Evolutionary conservation across 2,888 invertebrate genomes (phyloP), one percentile per base, ranked within the genome.

Genomic region (Lasioglossum vierecki): DNA sequence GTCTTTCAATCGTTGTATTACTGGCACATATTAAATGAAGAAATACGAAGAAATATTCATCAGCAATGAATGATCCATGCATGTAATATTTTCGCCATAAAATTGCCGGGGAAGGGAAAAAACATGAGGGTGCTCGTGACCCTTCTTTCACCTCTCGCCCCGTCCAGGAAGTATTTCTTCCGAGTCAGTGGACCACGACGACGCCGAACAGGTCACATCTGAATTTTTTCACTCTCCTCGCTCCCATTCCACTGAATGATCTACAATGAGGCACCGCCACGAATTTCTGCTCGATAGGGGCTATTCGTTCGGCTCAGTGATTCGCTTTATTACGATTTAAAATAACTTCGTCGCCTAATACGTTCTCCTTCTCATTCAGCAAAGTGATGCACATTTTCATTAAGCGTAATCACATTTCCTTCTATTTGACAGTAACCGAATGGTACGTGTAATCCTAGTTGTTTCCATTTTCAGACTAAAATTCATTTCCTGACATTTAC

Each of bases 131-230:
- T n/a, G 66, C 39, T 30, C 71, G 53, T 35, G 82, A 86, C 85
- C 85, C 85, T 84, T 79, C 83, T 26, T 78, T 60, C n/a, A 78
- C 78, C 68, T 60, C 76, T 84, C 83, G 75, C 86, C 87, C 78
- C 73, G 83, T 84, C 88, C 94, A 94, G 94, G 94, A 94, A 94
- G 94, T 94, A 94, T 94, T 94, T 94, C 93, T 95, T 95, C 94
- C 94, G 91, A 91, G 91, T 91, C 94, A 94, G 88, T 94, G 94
- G 86, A 80, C 91, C 90, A 93, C 89, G 88, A 89, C 92, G 93
- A 92, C 93, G 93, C 91, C 93, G 93, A 93, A 94, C 92, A 93
- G 94, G 94, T 94, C 92, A 92, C 93, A 93, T 94, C 93, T 93
- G 92, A 94, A 93, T 94, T 94, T 94, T 93, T 92, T 85, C 77